Evolutionary conservation across 2,113 vertebrate genomes (phyloP), one percentile per base, ranked within the genome.

Genomic region (Cryptotis parvus): DNA sequence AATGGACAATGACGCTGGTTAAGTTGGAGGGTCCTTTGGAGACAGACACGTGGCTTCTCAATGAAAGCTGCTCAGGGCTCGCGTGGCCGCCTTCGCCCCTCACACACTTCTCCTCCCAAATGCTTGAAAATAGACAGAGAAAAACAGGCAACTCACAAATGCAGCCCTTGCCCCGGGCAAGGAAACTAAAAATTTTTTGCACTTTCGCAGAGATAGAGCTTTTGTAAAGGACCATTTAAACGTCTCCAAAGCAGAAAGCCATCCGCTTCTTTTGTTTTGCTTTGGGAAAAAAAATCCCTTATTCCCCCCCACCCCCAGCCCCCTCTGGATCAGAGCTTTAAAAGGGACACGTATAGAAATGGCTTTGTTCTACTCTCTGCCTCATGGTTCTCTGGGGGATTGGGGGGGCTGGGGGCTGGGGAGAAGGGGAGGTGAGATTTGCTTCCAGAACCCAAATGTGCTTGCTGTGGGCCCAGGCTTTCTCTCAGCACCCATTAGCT

Each of bases 11-110:
- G 98, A 99, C 99, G 98, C 99, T 99, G 99, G 99, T 99, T 99
- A 99, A 99, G 99, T 99, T 99, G 99, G 99, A 99, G 99, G 99
- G 99, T 98, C 98, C 99, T 99, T 99, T 99, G 99, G 99, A 99
- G 99, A 99, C 98, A 98, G 99, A 99, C 99, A 99, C 99, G 99
- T 99, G 99, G 99, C 99, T 99, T 98, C 99, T 99, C 98, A 99
- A 99, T 99, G 99, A 99, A 98, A 98, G 98, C 98, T 98, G 98
- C 98, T 98, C 97, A 93, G 97, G 98, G 98, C 99, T 99, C 99
- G 99, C 99, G 99, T 99, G 99, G 99, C 98, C 98, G 98, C 98
- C 98, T 98, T 98, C 98, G 98, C 98, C 98, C 98, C 97, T 98
- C 98, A 98, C 99, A 99, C 98, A 98, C 99, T 97, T 98, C 97